These are phyloP conservation scores for Zaprionus gabonicus DNA, from an alignment of 1,140 invertebrate species.

Conservation along the genomic window DNA sequence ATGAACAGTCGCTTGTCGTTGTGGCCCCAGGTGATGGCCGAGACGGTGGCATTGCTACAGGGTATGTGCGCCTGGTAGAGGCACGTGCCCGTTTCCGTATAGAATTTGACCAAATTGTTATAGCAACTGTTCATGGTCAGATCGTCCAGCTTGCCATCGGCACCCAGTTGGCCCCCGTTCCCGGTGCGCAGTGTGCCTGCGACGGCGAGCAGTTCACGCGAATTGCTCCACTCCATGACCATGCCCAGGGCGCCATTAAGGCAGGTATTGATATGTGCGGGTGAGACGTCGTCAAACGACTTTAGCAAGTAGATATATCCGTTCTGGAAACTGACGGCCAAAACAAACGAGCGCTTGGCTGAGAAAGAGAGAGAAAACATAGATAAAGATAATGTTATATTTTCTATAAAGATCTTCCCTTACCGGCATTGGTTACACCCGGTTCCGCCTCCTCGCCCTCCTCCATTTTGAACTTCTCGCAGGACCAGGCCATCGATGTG, in stretches of 20 bases:
- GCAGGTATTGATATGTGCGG: conserved; percentile 90
- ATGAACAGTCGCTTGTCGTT: conserved; percentile 97
- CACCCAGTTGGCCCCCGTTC: conserved; percentile 40
- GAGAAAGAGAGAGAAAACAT: conserved; percentile 40
- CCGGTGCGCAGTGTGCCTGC: conserved; percentile 89
- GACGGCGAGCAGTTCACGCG: conserved; percentile 95
- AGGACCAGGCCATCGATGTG: conserved; percentile 96
- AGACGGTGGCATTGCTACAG: conserved; percentile 89
- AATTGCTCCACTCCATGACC: conserved; percentile 98
- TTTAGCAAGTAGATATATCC: conserved; percentile 95
- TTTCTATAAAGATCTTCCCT: conserved; percentile 14
- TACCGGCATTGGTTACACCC: conserved; percentile 85
- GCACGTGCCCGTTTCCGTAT: conserved; percentile 90
- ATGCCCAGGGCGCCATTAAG: conserved; percentile 89
- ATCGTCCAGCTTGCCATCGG: conserved; percentile 63
- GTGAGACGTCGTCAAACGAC: conserved; percentile 95
- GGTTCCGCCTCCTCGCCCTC: conserved; percentile 91
- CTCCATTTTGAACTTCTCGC: conserved; percentile 99
- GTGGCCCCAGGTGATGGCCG: conserved; percentile 98
- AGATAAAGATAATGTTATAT: background rate
- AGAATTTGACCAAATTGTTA: conserved; percentile 88
- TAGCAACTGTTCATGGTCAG: conserved; percentile 77
- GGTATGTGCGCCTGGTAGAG: conserved; percentile 92
- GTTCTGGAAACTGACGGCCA: conserved; percentile 95
- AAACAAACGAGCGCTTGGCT: conserved; percentile 89